Evolutionary conservation across 1,140 invertebrate genomes (phyloP).

Genomic region (Hylyphantes graminicola): DNA sequence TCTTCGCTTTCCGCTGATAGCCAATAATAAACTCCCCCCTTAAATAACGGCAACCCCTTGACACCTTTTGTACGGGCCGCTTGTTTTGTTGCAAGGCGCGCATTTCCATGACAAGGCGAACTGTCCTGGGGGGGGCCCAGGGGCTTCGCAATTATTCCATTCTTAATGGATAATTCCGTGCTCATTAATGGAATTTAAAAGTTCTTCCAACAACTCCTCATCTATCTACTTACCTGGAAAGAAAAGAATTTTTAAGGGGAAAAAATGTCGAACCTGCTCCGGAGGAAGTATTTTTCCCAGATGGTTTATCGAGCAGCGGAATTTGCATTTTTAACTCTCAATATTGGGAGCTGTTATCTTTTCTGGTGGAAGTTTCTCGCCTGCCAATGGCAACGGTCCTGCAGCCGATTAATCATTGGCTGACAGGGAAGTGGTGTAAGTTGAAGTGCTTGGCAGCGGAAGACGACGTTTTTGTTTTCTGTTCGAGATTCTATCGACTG

Average conservation of each 20-base stretch:
- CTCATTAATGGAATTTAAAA: conserved; percentile 60
- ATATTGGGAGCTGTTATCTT: conserved; percentile 56
- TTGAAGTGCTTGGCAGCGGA: conserved; percentile 30
- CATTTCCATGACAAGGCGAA: conserved; percentile 57
- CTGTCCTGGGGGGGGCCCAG: neutral
- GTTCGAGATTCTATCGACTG: conserved; percentile 9
- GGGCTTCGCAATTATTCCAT: conserved; percentile 58
- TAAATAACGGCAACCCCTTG: conserved; percentile 34
- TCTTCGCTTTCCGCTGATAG: neutral
- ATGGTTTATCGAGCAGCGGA: conserved; percentile 53
- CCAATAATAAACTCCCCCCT: conserved; percentile 36
- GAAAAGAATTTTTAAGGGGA: conserved; percentile 30
- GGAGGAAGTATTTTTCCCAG: conserved; percentile 55
- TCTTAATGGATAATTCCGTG: conserved; percentile 59
- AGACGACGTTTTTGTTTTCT: conserved; percentile 34
- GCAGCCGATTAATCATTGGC: conserved; percentile 42
- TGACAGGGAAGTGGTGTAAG: conserved; percentile 28
- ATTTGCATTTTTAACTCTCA: conserved; percentile 58
- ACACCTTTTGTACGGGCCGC: conserved; percentile 47
- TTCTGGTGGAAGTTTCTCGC: conserved; percentile 9
- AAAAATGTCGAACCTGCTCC: conserved; percentile 3
- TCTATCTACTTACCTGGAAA: conserved; percentile 38
- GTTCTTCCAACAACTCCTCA: conserved; percentile 42
- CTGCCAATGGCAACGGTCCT: conserved; percentile 20
- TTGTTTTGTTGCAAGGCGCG: conserved; percentile 51